Evolutionary conservation across 2,888 invertebrate genomes (phyloP).

Genomic region (Rotaria sp.): DNA sequence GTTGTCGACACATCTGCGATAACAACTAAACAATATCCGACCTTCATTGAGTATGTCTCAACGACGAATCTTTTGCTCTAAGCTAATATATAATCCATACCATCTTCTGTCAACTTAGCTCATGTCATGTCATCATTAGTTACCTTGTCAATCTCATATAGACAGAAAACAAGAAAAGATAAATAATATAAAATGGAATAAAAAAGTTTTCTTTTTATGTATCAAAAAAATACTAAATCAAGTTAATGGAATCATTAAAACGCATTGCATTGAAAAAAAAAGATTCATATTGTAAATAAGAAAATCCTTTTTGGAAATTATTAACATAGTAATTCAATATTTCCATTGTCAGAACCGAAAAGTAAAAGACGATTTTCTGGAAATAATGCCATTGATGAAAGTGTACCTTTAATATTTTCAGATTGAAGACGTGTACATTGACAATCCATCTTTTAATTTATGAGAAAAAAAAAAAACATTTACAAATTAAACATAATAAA

Average conservation of each 20-base stretch:
- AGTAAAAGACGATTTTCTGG: slow-evolving; percentile 80
- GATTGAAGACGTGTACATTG: slow-evolving; percentile 62
- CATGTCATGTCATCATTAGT: too few relatives aligned
- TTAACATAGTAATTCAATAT: slow-evolving; percentile 53
- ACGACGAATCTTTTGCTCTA: too few relatives aligned
- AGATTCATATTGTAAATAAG: slow-evolving; percentile 39
- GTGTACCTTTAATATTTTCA: slow-evolving; percentile 80
- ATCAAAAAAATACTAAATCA: neutral
- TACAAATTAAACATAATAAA: neutral
- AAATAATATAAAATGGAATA: neutral
- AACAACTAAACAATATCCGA: too few relatives aligned
- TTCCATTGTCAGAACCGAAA: slow-evolving; percentile 83
- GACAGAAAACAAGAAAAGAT: too few relatives aligned
- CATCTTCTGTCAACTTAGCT: too few relatives aligned
- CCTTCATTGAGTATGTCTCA: too few relatives aligned
- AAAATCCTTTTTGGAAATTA: slow-evolving; percentile 42
- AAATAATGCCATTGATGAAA: slow-evolving; percentile 79
- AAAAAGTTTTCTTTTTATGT: neutral
- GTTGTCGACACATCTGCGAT: too few relatives aligned
- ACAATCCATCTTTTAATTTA: neutral
- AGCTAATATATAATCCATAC: too few relatives aligned
- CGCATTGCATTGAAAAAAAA: neutral
- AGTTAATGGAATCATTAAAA: neutral
- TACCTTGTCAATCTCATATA: too few relatives aligned
- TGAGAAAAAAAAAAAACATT: neutral